phyloP scores from a whole-genome alignment of 2,888 invertebrate species.

The Hoplodrina ambigua region DNA sequence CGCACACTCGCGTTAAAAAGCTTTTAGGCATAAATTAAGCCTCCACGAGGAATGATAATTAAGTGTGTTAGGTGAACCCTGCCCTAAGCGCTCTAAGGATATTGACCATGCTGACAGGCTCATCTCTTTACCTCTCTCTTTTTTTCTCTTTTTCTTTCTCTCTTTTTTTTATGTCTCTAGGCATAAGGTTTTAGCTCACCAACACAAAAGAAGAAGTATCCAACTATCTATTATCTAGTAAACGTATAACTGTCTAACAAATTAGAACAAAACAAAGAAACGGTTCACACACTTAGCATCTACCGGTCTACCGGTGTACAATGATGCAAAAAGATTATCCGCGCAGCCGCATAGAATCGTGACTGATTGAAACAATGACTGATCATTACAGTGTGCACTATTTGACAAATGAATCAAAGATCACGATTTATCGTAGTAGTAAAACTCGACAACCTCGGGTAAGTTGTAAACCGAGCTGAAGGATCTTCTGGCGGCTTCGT shows the following conservation, averaged over 20 bases:
- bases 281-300: conserved; percentile 34
- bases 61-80: too few species aligned
- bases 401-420: conserved; percentile 58
- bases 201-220: not conserved
- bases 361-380: conserved; percentile 66
- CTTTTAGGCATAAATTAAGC: too few species aligned
- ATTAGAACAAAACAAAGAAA: conserved; percentile 43
- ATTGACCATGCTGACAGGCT: not conserved
- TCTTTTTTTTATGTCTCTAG: too few species aligned
- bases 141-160: too few species aligned
- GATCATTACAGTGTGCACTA: conserved; percentile 48
- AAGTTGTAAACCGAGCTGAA: not conserved
- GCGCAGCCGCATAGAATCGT: conserved; percentile 59
- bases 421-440: conserved; percentile 53
- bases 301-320: not conserved
- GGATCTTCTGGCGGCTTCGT: conserved; percentile 18
- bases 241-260: not conserved
- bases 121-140: not conserved
- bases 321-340: conserved; percentile 49
- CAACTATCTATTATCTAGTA: not conserved
- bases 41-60: too few species aligned
- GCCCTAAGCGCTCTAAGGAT: not conserved
- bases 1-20: not conserved
- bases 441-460: conserved; percentile 19
- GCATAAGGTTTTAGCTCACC: too few species aligned